A percentile compares a stretch with the other conserved stretches of the same genome.
Evolutionary conservation across 2,888 invertebrate species (phyloP).

Genomic region (Asteroscopus sphinx): DNA sequence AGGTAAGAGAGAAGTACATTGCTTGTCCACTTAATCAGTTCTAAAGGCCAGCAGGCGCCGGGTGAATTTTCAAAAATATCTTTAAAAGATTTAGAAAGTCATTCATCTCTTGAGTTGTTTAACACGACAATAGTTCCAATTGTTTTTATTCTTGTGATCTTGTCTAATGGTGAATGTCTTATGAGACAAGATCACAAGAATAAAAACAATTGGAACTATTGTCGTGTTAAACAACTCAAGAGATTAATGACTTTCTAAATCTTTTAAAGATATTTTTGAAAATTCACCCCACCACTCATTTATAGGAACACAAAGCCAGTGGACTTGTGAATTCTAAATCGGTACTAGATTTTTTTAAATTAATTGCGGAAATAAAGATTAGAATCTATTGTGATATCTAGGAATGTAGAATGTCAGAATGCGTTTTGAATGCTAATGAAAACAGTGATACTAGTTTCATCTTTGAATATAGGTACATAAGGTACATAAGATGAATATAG

Average conservation of each 20-base stretch:
- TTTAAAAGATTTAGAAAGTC: no score
- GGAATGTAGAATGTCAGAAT: conserved; percentile 22
- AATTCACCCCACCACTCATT: no score
- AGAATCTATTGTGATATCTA: conserved; percentile 20
- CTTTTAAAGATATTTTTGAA: no score
- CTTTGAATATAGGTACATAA: conserved; percentile 13
- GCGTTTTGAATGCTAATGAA: conserved; percentile 32
- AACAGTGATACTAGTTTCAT: neutral
- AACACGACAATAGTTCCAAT: no score
- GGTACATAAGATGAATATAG: neutral
- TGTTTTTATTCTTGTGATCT: no score
- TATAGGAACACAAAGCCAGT: conserved; percentile 34
- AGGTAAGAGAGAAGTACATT: conserved; percentile 46
- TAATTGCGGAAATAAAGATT: conserved; percentile 32
- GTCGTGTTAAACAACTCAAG: no score
- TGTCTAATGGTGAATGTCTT: no score
- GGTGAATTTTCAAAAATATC: no score
- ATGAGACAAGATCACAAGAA: no score
- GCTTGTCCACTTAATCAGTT: conserved; percentile 49
- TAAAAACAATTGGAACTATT: no score
- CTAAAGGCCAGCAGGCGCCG: conserved; percentile 45
- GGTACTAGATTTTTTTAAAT: conserved; percentile 18
- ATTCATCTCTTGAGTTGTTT: no score
- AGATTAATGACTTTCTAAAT: no score
- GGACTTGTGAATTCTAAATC: conserved; percentile 25